Conservation (phyloP, 92 coral and sea anemone genomes). For the Pocillopora grandis region DNA sequence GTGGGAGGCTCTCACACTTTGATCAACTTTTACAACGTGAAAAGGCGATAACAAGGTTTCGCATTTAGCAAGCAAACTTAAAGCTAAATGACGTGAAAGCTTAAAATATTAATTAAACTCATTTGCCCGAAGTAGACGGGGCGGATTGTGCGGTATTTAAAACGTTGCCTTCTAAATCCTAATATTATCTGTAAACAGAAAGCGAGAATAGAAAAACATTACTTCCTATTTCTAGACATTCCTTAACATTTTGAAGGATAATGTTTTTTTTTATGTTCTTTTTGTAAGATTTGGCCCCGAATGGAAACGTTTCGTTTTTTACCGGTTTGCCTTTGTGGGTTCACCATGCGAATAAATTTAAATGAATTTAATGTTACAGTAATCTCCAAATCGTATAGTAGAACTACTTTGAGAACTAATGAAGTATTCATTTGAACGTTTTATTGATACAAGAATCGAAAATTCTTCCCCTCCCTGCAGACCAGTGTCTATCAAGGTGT, state of each 20-base stretch:
- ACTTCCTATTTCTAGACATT: constrained; percentile 37
- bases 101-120: constrained; percentile 69
- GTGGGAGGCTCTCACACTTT: constrained; percentile 58
- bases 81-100: constrained; percentile 54
- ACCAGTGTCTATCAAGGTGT: not conserved
- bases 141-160: constrained; percentile 42
- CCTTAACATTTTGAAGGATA: constrained; percentile 29
- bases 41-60: constrained; percentile 64
- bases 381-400: constrained; percentile 33
- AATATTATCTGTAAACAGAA: constrained; percentile 43
- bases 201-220: constrained; percentile 34
- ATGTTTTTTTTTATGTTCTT: not conserved
- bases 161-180: constrained; percentile 43
- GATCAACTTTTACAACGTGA: constrained; percentile 40
- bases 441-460: constrained; percentile 21
- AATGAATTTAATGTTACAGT: constrained; percentile 16
- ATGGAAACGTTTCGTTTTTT: not conserved
- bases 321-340: not conserved
- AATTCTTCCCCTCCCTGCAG: constrained; percentile 1
- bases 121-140: constrained; percentile 40
- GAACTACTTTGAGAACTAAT: constrained; percentile 33
- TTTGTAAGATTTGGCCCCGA: not conserved
- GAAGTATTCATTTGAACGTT: constrained; percentile 36
- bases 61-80: constrained; percentile 60
- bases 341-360: constrained; percentile 1